Evolutionary conservation across 2,888 invertebrate species (phyloP).

Genomic region (Caenorhabditis sp.): DNA sequence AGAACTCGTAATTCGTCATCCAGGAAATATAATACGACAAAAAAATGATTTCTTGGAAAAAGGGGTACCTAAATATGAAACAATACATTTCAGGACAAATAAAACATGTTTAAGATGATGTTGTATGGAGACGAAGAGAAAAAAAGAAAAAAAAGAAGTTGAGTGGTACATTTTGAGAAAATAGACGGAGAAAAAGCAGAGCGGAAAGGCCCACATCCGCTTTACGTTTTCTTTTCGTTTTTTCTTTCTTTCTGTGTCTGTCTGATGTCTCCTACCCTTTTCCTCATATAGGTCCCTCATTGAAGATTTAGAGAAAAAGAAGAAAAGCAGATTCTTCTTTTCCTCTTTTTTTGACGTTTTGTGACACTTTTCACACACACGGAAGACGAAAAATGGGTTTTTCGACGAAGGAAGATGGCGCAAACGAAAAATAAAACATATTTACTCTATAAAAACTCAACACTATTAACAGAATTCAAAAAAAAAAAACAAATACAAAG

Average conservation of each 20-base stretch:
- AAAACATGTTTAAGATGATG: too few relatives aligned
- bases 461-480: background rate
- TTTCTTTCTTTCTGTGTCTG: background rate
- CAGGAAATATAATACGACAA: too few relatives aligned
- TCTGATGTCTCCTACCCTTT: background rate
- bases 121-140: too few relatives aligned
- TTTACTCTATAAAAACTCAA: background rate
- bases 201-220: background rate
- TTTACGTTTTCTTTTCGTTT: background rate
- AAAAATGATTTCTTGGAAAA: too few relatives aligned
- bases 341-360: background rate
- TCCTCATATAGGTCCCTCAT: background rate
- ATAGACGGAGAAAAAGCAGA: background rate
- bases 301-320: background rate
- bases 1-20: too few relatives aligned
- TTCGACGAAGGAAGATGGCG: background rate
- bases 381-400: background rate
- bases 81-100: too few relatives aligned
- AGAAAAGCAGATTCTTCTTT: background rate
- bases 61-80: too few relatives aligned
- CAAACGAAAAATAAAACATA: background rate
- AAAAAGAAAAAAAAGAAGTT: background rate
- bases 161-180: background rate
- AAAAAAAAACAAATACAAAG: background rate
- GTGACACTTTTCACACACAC: slow-evolving; percentile 1